Conservation (phyloP, 2,113 vertebrate species). For the Amphilophus citrinellus region DNA sequence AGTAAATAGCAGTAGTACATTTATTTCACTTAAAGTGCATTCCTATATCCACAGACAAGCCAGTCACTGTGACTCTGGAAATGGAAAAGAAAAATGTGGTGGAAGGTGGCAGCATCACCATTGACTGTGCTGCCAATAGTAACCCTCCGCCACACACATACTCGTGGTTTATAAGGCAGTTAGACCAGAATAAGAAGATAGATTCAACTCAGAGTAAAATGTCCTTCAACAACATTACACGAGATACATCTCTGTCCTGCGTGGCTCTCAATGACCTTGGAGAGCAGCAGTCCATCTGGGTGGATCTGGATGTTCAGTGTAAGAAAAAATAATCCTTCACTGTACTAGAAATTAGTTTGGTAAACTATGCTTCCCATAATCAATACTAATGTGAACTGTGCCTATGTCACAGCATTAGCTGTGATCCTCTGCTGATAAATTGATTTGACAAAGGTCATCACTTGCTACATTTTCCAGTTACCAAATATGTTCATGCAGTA, state of each 20-base stretch:
- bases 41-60: conserved; percentile 42
- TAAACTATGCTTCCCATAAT: too few species aligned
- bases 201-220: conserved; percentile 15
- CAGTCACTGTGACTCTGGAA: conserved; percentile 37
- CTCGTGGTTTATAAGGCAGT: conserved; percentile 41
- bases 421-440: not conserved
- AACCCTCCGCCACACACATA: conserved; percentile 43
- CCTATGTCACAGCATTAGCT: not conserved
- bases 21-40: not conserved
- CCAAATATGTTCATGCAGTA: not conserved
- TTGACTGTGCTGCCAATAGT: conserved; percentile 37
- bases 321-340: not conserved
- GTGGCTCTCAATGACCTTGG: conserved; percentile 40
- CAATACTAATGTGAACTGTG: not conserved
- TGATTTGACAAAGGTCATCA: not conserved
- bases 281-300: conserved; percentile 16
- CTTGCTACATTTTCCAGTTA: not conserved
- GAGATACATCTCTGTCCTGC: conserved; percentile 52
- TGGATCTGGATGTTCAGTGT: conserved; percentile 55
- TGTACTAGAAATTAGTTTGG: too few species aligned
- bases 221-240: conserved; percentile 14
- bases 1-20: not conserved
- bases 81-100: not conserved
- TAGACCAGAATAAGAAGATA: not conserved
- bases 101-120: conserved; percentile 18